Base-by-base conservation (phyloP, 2,113 vertebrate genomes). In the Pithys albifrons region DNA sequence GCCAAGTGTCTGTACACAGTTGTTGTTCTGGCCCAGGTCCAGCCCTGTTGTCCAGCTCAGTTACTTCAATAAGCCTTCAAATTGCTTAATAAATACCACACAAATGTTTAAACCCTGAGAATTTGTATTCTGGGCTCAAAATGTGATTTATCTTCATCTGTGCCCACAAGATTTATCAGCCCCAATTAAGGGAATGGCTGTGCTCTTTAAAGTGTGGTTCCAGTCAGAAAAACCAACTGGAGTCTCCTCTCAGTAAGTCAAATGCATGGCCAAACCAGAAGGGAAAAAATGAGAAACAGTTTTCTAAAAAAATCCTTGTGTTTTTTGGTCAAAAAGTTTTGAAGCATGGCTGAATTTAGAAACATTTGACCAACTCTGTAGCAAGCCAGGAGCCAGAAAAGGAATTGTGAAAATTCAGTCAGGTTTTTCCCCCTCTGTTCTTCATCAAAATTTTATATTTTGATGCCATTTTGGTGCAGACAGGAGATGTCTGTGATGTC, bases 31-130 rank as follows among this genome's bases (percentile, higher is more conserved):
- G 88, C 70, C 79, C 72, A 74, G 64, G 51, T 93, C 93, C 96
- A 97, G 64, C 80, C 73, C 91, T 81, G 94, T 93, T 94, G 94
- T 94, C 94, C 89, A 85, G 93, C 75, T 95, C 94, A 90, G 93
- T 93, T 90, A 88, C 91, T 96, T 93, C 91, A 96, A 64, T 93
- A 83, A 95, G 89, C 70, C 51, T 94, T 93, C 88, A 88, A 95
- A 95, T 96, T 96, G 92, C 95, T 93, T 95, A 94, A 97, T 82
- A 84, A 96, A 95, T 94, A 91, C 93, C 95, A 96, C 91, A 94
- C 85, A 88, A 94, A 91, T 95, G 55, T 88, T 96, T 95, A 85
- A 94, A 78, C 74, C 37, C 85, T 94, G 74, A 96, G 93, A 95
- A 95, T 89, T 93, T 92, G 88, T 93, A 84, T 69, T 95, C 76